Evolutionary conservation across 2,888 invertebrate genomes (phyloP).

Genomic region (Drepanosiphum platanoidis): DNA sequence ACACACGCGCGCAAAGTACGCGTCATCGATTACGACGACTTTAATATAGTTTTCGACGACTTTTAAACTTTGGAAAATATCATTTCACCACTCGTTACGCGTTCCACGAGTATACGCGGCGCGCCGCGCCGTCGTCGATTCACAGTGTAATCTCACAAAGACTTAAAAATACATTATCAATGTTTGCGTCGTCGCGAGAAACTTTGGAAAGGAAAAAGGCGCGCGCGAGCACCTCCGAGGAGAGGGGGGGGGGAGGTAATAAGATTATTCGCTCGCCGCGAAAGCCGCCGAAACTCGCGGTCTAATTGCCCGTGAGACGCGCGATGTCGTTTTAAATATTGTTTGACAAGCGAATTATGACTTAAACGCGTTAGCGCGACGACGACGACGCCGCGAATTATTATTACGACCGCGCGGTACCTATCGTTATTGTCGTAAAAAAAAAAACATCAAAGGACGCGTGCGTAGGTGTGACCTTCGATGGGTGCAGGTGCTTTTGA

Average conservation of each 20-base stretch:
- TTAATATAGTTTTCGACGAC: constrained; percentile 3
- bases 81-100: not conserved
- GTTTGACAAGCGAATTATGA: not conserved
- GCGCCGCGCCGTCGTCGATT: no score
- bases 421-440: not conserved
- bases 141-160: not conserved
- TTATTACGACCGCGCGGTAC: no score
- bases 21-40: not conserved
- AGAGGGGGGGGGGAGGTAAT: not conserved
- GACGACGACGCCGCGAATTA: not conserved
- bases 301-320: not conserved
- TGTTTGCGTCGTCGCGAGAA: no score
- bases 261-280: not conserved
- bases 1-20: not conserved
- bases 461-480: no score
- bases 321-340: not conserved
- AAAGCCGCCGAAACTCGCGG: not conserved
- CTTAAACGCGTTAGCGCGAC: not conserved
- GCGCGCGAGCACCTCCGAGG: not conserved
- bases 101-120: not conserved
- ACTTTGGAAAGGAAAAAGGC: no score
- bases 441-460: no score
- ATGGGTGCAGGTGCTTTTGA: no score
- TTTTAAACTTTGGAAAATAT: not conserved
- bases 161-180: not conserved